Conservation (phyloP, 2,888 invertebrate species). For the Clanis bilineata region DNA sequence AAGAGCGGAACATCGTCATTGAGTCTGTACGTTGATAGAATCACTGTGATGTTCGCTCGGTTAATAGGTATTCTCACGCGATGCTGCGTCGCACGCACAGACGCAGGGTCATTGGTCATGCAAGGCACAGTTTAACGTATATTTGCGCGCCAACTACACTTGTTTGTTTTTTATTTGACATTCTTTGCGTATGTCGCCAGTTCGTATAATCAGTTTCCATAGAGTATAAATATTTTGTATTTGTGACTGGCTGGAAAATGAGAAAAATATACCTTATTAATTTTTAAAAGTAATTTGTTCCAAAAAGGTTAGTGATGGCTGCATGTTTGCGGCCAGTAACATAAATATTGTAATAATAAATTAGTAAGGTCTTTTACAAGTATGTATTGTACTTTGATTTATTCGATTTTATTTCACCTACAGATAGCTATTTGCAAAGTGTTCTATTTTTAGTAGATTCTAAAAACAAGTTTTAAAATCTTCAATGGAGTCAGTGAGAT, state of each 20-base stretch:
- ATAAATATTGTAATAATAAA: no score
- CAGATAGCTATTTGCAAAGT: no score
- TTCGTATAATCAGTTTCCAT: background rate
- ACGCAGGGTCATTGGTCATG: conserved; percentile 16
- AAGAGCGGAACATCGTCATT: conserved; percentile 6
- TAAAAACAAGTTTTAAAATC: no score
- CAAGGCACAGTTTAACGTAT: conserved; percentile 22
- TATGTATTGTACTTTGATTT: no score
- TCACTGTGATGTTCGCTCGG: conserved; percentile 26
- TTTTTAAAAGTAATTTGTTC: no score
- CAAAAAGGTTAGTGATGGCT: no score
- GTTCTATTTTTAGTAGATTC: no score
- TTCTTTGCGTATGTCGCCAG: conserved; percentile 4
- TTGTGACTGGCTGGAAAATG: background rate
- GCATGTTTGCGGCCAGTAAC: no score
- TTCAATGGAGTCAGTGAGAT: no score
- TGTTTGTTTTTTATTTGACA: conserved; percentile 1
- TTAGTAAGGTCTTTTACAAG: no score
- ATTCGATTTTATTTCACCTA: no score
- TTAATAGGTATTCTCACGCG: conserved; percentile 33
- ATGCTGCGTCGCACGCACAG: conserved; percentile 26
- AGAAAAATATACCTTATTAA: no score
- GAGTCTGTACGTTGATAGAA: conserved; percentile 27
- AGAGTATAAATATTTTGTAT: background rate
- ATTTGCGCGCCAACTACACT: conserved; percentile 8